These are phyloP conservation scores for Chunga burmeisteri DNA, from an alignment of 2,113 vertebrate genomes.

Conservation along the genomic window DNA sequence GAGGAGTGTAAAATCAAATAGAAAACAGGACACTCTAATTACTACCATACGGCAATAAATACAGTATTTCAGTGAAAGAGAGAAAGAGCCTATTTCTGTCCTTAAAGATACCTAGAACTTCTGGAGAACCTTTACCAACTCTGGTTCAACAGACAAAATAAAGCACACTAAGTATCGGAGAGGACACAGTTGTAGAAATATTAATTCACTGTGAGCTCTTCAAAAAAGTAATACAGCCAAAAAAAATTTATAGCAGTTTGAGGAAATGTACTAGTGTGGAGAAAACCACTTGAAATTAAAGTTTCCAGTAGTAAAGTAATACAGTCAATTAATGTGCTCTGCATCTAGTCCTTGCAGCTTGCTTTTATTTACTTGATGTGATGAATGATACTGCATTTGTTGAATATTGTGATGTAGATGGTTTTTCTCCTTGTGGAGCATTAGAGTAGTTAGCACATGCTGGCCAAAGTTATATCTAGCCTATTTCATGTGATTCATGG, in stretches of 20 bases:
- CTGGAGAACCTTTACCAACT: neutral
- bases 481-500: neutral
- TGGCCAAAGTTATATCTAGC: neutral
- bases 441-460: neutral
- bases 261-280: neutral
- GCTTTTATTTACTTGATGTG: neutral
- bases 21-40: neutral
- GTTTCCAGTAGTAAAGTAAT: neutral
- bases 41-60: neutral
- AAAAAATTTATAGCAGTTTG: neutral
- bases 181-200: neutral
- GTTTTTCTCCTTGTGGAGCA: neutral
- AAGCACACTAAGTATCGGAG: neutral
- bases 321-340: neutral
- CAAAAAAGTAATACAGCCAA: neutral
- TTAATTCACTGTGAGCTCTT: neutral
- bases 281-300: neutral
- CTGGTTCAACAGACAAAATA: neutral
- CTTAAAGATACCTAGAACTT: neutral
- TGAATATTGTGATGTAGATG: neutral
- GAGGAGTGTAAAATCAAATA: neutral
- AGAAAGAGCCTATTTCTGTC: neutral
- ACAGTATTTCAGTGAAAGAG: neutral
- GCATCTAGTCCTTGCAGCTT: neutral
- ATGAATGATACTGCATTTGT: neutral